Conservation (phyloP, 1,140 invertebrate species). For the Caenorhabditis latens region DNA sequence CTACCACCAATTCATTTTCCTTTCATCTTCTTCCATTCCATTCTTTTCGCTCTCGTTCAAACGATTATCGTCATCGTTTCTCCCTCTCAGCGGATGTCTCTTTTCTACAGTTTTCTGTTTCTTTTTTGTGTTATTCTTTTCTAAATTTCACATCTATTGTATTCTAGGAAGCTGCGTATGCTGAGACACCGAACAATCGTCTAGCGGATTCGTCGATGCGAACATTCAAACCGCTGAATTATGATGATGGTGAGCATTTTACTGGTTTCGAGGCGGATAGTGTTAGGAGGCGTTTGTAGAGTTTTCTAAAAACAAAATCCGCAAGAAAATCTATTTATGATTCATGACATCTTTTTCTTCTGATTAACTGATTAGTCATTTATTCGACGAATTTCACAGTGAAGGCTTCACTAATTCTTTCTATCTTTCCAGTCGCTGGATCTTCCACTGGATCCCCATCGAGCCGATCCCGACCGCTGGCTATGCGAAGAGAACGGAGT, state of each 20-base stretch:
- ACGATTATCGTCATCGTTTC: constrained; percentile 6
- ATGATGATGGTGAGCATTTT: constrained; percentile 46
- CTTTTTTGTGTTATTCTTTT: background rate
- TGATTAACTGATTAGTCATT: too few species aligned
- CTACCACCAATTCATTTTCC: background rate
- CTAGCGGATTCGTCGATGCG: constrained; percentile 32
- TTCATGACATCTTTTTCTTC: background rate
- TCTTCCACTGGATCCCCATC: background rate
- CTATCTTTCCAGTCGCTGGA: background rate
- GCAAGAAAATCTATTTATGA: too few species aligned
- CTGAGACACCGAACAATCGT: constrained; percentile 40
- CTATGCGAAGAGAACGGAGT: constrained; percentile 40
- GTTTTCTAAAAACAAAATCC: too few species aligned
- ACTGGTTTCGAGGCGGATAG: too few species aligned
- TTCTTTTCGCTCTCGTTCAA: constrained; percentile 45
- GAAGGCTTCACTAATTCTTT: too few species aligned
- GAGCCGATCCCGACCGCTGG: constrained; percentile 21
- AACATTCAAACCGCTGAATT: constrained; percentile 21
- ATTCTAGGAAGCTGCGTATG: constrained; percentile 50
- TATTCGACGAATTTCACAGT: too few species aligned
- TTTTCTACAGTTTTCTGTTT: background rate
- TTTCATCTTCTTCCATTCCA: background rate
- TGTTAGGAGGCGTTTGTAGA: too few species aligned
- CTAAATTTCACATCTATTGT: constrained; percentile 12
- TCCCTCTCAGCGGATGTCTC: background rate